These are phyloP conservation scores for Astreopora myriophthalma DNA, from an alignment of 64 coral and sea anemone genomes.

Conservation along the genomic window DNA sequence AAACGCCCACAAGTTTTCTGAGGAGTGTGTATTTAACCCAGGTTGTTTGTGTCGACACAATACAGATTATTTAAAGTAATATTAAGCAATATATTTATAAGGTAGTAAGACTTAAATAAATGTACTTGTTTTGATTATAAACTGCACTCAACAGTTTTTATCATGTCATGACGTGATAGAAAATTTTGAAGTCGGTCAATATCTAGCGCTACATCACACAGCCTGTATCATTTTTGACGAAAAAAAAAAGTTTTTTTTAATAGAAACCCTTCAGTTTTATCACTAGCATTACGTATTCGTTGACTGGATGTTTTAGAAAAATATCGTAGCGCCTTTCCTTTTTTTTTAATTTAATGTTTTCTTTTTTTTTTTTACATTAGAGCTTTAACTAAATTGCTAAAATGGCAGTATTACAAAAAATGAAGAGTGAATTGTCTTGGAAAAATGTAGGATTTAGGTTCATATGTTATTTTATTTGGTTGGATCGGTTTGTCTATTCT, in stretches of 20 bases:
- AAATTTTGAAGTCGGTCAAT: background rate
- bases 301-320: background rate
- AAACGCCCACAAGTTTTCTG: background rate
- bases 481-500: too few relatives aligned
- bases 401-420: too few relatives aligned
- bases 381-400: too few relatives aligned
- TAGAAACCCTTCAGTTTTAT: background rate
- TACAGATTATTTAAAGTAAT: constrained; percentile 18
- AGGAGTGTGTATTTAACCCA: background rate
- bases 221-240: background rate
- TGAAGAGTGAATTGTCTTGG: too few relatives aligned
- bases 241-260: background rate
- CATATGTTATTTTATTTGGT: too few relatives aligned
- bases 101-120: background rate
- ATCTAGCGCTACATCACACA: background rate
- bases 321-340: too few relatives aligned
- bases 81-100: constrained; percentile 27
- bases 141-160: background rate
- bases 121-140: background rate
- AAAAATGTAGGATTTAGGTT: background rate
- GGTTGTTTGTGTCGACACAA: background rate
- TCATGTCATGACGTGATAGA: background rate
- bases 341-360: too few relatives aligned
- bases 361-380: too few relatives aligned
- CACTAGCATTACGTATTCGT: background rate